Conservation (phyloP, 2,797 vertebrate species). For the Scyliorhinus canicula region DNA sequence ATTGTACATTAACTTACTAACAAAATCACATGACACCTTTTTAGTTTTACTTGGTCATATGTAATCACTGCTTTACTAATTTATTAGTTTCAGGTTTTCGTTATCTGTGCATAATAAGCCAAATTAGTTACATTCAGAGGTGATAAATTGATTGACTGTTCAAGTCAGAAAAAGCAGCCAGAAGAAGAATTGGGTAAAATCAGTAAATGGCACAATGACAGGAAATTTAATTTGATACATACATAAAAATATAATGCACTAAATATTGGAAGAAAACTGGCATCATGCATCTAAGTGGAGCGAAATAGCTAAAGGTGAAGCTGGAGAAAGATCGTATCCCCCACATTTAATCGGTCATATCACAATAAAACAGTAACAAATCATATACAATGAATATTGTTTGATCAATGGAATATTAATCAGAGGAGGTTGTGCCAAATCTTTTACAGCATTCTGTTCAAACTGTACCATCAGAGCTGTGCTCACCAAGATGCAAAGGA, state of each 20-base stretch:
- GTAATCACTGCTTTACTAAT: not conserved
- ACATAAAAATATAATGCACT: not conserved
- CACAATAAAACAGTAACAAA: not conserved
- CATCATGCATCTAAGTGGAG: not conserved
- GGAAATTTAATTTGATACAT: not conserved
- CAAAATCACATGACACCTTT: not conserved
- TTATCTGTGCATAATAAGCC: not conserved
- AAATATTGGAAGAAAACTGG: not conserved
- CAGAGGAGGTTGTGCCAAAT: not conserved
- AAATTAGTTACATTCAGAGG: not conserved
- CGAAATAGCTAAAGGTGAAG: not conserved
- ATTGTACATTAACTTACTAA: not conserved
- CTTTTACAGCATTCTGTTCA: not conserved
- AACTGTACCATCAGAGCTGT: not conserved
- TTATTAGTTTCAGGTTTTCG: not conserved
- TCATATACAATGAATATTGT: not conserved
- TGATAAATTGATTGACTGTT: not conserved
- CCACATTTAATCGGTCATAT: not conserved
- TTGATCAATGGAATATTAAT: not conserved
- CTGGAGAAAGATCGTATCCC: not conserved
- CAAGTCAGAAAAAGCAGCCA: not conserved
- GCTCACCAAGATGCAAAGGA: not conserved
- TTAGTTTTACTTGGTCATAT: not conserved
- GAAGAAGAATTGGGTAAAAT: not conserved
- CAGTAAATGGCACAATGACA: not conserved